phyloP scores from a whole-genome alignment of 2,797 vertebrate species.

The Gallinago nigripennis region DNA sequence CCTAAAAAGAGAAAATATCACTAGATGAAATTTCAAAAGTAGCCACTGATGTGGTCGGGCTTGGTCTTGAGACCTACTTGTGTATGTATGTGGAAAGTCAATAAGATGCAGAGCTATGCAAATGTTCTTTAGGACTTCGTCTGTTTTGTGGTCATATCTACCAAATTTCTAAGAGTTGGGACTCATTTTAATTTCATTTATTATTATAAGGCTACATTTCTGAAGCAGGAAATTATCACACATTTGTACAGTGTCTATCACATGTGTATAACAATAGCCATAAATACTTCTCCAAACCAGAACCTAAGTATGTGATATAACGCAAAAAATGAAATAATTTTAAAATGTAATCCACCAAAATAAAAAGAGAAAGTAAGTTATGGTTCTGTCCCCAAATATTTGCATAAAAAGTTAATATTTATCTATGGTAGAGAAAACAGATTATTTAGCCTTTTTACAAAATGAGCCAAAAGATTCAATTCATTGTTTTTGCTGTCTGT shows the following conservation, averaged over 20 bases:
- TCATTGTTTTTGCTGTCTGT: fast-evolving
- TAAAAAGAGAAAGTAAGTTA: not conserved
- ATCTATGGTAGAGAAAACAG: not conserved
- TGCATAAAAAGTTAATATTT: not conserved
- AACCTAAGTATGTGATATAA: not conserved
- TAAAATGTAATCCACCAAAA: not conserved
- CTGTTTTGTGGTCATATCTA: not conserved
- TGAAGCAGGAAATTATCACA: not conserved
- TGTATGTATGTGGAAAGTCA: not conserved
- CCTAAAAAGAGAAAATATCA: not conserved
- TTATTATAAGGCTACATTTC: not conserved
- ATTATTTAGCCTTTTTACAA: not conserved
- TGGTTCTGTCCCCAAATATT: not conserved
- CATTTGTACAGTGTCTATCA: not conserved
- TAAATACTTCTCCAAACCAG: not conserved
- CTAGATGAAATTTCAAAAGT: not conserved
- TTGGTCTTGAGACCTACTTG: not conserved
- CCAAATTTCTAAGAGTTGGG: not conserved
- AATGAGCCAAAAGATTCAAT: not conserved
- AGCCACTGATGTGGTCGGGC: not conserved
- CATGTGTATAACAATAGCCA: not conserved
- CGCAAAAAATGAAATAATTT: fast-evolving
- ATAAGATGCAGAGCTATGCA: not conserved
- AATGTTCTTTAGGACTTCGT: not conserved
- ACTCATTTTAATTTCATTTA: not conserved